A percentile compares a stretch with the other conserved stretches of the same genome.
phyloP scores from a whole-genome alignment of 53 echinoderm and acorn worm species.

The Antedon mediterranea region DNA sequence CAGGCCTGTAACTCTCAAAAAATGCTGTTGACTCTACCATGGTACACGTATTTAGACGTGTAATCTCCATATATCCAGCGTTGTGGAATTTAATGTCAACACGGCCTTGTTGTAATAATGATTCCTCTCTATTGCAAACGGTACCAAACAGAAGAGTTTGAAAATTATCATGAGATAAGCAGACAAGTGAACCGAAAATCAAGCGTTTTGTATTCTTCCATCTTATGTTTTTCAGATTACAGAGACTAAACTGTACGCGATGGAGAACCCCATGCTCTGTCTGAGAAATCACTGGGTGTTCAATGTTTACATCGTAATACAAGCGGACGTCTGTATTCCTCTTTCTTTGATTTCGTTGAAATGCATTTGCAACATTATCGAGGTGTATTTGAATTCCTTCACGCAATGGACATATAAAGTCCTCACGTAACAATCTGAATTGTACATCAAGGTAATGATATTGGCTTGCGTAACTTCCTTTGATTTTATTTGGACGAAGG shows the following conservation, averaged over 20 bases:
- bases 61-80: neutral
- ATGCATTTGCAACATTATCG: neutral
- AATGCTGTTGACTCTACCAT: constrained; percentile 91
- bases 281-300: neutral
- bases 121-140: constrained; percentile 21
- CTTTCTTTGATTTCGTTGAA: neutral
- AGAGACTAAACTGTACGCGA: constrained; percentile 24
- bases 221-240: constrained; percentile 15
- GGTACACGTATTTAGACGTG: constrained; percentile 23
- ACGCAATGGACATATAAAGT: constrained; percentile 63
- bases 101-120: neutral
- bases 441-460: constrained; percentile 88
- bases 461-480: constrained; percentile 37
- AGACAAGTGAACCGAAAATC: constrained; percentile 57
- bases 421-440: constrained; percentile 73
- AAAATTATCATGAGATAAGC: constrained; percentile 56
- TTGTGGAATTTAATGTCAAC: neutral
- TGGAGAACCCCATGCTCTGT: constrained; percentile 11
- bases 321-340: constrained; percentile 45
- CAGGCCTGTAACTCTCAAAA: constrained; percentile 81
- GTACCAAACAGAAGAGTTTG: constrained; percentile 37
- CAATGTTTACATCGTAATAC: constrained; percentile 30
- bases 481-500: constrained; percentile 48
- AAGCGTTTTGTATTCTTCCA: constrained; percentile 60
- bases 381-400: constrained; percentile 58